Conservation (phyloP, 23 tunicate genomes). For the Styela clava region DNA sequence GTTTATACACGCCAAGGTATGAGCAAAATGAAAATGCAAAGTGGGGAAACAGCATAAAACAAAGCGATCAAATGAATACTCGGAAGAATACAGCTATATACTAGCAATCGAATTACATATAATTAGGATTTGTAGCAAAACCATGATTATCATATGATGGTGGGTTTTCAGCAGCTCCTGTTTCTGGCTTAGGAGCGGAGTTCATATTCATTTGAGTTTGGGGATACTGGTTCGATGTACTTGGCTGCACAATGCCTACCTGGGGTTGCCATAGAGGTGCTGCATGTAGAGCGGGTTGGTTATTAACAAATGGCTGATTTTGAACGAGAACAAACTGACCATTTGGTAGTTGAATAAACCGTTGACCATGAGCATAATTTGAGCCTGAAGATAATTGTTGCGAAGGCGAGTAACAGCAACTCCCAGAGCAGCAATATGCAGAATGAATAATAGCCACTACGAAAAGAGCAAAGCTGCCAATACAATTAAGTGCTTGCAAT, state of each 20-base stretch:
- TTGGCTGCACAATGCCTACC: not conserved
- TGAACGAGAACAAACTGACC: not conserved
- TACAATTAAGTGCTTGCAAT: not conserved
- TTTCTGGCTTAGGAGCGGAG: not conserved
- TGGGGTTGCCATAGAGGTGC: not conserved
- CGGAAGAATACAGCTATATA: not conserved
- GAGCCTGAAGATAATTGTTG: not conserved
- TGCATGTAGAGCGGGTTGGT: not conserved
- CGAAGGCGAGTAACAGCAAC: not conserved
- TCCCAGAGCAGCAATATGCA: constrained; percentile 6
- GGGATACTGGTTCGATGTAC: not conserved
- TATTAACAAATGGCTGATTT: not conserved
- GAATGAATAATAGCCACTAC: constrained; percentile 11
- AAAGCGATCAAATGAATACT: not conserved
- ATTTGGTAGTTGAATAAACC: not conserved
- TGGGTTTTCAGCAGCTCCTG: not conserved
- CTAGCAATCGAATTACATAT: no score
- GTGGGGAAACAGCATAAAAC: not conserved
- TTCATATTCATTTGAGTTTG: not conserved
- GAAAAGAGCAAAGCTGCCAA: not conserved
- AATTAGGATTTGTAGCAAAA: not conserved
- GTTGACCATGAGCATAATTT: not conserved
- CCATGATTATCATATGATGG: not conserved
- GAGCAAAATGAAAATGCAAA: no score
- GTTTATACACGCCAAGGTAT: no score